Evolutionary conservation across 2,113 vertebrate genomes (phyloP).

Genomic region (Xiphorhynchus elegans): DNA sequence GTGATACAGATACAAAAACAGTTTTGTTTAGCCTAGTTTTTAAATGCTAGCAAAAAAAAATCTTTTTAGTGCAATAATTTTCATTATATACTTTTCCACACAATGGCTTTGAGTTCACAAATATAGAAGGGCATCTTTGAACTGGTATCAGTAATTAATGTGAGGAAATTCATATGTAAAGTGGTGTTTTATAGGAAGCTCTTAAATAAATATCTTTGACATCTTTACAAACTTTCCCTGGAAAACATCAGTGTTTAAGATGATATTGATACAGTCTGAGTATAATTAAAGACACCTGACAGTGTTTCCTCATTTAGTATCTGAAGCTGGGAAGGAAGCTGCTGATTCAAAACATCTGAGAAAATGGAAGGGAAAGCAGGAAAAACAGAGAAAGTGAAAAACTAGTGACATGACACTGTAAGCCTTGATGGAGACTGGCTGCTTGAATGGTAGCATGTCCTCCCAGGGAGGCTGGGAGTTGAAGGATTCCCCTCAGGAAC

Average conservation of each 20-base stretch:
- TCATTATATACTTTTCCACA: background rate
- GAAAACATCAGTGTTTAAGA: background rate
- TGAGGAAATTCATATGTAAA: background rate
- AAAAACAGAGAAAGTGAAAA: background rate
- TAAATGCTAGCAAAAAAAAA: background rate
- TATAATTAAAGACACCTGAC: constrained; percentile 20
- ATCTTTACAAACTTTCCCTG: background rate
- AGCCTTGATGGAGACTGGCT: background rate
- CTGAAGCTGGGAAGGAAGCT: background rate
- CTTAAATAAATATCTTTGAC: background rate
- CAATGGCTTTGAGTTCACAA: background rate
- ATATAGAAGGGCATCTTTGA: background rate
- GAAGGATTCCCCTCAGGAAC: background rate
- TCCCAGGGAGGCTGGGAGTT: background rate
- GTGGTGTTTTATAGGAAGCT: background rate
- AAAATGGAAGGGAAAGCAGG: background rate
- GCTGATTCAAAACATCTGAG: background rate
- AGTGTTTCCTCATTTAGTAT: background rate
- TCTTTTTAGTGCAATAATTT: background rate
- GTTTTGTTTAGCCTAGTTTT: background rate
- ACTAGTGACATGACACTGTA: background rate
- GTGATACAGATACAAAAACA: background rate
- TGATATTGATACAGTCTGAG: background rate
- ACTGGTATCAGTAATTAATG: background rate
- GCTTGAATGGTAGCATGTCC: accelerated